phyloP scores from a whole-genome alignment of 2,797 vertebrate genomes.

The Acipenser oxyrinchus region DNA sequence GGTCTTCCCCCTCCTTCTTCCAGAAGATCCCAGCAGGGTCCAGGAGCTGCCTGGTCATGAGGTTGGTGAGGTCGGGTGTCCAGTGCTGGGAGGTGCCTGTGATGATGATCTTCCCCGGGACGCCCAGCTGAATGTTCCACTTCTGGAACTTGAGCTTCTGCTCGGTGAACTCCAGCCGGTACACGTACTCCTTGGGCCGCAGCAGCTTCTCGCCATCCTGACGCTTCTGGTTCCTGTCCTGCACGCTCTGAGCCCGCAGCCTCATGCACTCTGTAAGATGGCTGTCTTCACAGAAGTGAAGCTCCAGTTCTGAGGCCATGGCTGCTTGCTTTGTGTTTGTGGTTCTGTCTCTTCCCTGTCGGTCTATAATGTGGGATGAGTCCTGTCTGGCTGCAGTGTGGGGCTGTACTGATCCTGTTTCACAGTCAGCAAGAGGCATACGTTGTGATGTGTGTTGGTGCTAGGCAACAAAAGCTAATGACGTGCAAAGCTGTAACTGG shows the following conservation, averaged over 20 bases:
- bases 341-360: background rate
- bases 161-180: conserved; percentile 71
- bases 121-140: conserved; percentile 65
- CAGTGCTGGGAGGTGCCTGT: conserved; percentile 85
- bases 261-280: conserved; percentile 77
- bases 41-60: conserved; percentile 88
- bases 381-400: conserved; percentile 19
- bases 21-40: conserved; percentile 83
- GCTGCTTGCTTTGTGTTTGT: conserved; percentile 24
- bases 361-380: conserved; percentile 24
- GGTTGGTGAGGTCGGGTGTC: conserved; percentile 90
- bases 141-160: conserved; percentile 66
- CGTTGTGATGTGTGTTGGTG: conserved; percentile 36
- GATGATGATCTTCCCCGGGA: conserved; percentile 65
- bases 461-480: conserved; percentile 56
- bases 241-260: conserved; percentile 69
- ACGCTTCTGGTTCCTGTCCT: conserved; percentile 62
- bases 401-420: conserved; percentile 46
- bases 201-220: conserved; percentile 87
- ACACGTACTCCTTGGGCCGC: conserved; percentile 65
- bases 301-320: conserved; percentile 37
- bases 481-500: conserved; percentile 45
- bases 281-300: conserved; percentile 59
- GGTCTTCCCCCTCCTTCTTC: conserved; percentile 53
- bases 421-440: conserved; percentile 21